Conservation (phyloP, 2,113 vertebrate species). For the Antennarius striatus region DNA sequence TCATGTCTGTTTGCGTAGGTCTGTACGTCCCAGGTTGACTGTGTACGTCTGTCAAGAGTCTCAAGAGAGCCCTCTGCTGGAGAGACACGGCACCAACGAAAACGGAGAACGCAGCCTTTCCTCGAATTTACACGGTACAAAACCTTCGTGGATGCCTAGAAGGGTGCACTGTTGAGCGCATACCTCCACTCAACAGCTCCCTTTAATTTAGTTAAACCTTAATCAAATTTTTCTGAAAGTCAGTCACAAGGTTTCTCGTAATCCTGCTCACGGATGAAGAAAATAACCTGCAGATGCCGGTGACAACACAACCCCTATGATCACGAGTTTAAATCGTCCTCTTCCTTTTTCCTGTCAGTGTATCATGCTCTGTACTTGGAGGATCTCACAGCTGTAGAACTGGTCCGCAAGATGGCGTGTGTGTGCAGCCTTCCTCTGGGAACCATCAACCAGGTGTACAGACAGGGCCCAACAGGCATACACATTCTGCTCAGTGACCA, state of each 20-base stretch:
- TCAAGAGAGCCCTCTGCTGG: constrained; percentile 78
- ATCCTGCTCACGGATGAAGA: too few species aligned
- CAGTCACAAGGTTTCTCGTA: too few species aligned
- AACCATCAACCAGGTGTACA: constrained; percentile 92
- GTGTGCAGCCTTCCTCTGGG: constrained; percentile 90
- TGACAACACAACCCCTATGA: too few species aligned
- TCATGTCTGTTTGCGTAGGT: constrained; percentile 72
- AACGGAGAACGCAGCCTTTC: constrained; percentile 78
- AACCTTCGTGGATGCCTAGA: not conserved
- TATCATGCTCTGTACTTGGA: constrained; percentile 95
- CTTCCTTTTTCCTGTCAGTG: constrained; percentile 71
- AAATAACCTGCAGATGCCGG: too few species aligned
- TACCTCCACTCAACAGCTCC: too few species aligned
- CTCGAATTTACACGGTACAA: constrained; percentile 84
- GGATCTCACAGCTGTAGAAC: constrained; percentile 91
- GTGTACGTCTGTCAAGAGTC: constrained; percentile 90
- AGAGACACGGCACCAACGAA: constrained; percentile 78
- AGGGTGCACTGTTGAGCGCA: too few species aligned
- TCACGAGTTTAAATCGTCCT: not conserved
- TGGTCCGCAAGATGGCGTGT: constrained; percentile 89
- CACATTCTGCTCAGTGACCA: constrained; percentile 94
- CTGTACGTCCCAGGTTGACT: constrained; percentile 89
- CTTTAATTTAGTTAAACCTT: too few species aligned
- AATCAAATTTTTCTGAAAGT: too few species aligned
- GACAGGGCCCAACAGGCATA: constrained; percentile 93